A percentile compares a stretch with the other conserved stretches of the same genome.
Conservation (phyloP, 2,797 vertebrate species). For the Cirrhinus mrigala region DNA sequence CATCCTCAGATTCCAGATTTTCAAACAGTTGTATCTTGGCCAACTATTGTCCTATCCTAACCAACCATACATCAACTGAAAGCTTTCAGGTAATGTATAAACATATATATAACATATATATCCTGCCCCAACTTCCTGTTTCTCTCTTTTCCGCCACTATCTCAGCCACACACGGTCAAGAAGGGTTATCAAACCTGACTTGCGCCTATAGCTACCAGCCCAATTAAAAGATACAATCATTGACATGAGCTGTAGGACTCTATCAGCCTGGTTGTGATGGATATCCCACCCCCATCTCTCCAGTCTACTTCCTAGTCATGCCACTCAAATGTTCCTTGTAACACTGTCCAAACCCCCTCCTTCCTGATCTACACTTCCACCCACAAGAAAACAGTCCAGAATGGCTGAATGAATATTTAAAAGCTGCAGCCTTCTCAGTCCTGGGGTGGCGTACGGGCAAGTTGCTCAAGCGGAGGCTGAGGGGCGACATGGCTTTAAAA, state of each 20-base stretch:
- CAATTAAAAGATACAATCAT: conserved; percentile 46
- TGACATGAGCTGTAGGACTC: conserved; percentile 19
- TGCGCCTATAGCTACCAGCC: conserved; percentile 39
- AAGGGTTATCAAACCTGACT: conserved; percentile 45
- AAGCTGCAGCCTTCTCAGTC: conserved; percentile 43
- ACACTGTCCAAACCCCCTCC: conserved; percentile 8
- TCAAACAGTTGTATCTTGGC: too few species aligned
- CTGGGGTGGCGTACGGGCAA: conserved; percentile 29
- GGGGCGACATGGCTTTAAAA: conserved; percentile 30
- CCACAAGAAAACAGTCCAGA: conserved; percentile 49
- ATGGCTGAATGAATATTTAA: conserved; percentile 62
- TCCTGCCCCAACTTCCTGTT: not conserved
- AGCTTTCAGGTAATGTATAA: too few species aligned
- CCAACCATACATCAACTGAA: too few species aligned
- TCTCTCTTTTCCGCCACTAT: not conserved
- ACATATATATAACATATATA: too few species aligned
- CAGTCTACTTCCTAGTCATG: conserved; percentile 26
- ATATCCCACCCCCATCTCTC: conserved; percentile 27
- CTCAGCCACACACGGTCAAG: conserved; percentile 16
- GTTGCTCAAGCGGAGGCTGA: conserved; percentile 9
- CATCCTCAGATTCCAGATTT: too few species aligned
- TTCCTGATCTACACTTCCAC: conserved; percentile 46
- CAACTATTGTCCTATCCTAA: too few species aligned
- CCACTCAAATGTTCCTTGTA: conserved; percentile 41
- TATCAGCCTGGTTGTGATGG: conserved; percentile 44